Evolutionary conservation across 2,888 invertebrate species (phyloP).

Genomic region (Carabus problematicus): DNA sequence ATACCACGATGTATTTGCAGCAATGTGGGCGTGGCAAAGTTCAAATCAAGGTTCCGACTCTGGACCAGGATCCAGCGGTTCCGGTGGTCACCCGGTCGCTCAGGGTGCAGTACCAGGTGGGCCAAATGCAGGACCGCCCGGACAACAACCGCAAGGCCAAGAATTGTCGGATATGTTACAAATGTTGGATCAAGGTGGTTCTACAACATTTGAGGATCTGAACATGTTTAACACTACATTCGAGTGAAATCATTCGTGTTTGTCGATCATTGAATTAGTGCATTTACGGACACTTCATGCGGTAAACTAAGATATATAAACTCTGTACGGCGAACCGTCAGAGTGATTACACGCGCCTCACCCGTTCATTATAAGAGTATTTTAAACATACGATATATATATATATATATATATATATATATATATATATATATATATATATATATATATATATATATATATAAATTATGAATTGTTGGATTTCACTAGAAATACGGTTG

Average conservation of each 20-base stretch:
- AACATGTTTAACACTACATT: slow-evolving; percentile 88
- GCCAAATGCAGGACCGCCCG: slow-evolving; percentile 55
- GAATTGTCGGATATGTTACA: slow-evolving; percentile 93
- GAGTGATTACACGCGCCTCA: too few species aligned
- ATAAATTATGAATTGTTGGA: too few species aligned
- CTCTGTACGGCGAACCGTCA: neutral
- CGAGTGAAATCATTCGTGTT: slow-evolving; percentile 60
- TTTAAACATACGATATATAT: too few species aligned
- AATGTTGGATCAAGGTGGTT: slow-evolving; percentile 85
- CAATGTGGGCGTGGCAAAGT: slow-evolving; percentile 81
- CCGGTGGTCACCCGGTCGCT: slow-evolving; percentile 46
- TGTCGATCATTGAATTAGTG: neutral
- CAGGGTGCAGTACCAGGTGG: slow-evolving; percentile 53
- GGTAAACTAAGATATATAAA: slow-evolving; percentile 11
- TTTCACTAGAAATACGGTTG: too few species aligned
- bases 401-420: too few species aligned
- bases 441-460: too few species aligned
- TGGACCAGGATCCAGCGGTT: slow-evolving; percentile 61
- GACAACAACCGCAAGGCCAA: slow-evolving; percentile 71
- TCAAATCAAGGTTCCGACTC: slow-evolving; percentile 60
- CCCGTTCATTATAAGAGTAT: too few species aligned
- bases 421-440: too few species aligned
- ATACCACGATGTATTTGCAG: neutral
- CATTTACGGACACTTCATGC: slow-evolving; percentile 5
- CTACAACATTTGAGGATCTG: slow-evolving; percentile 86